Base-by-base conservation (phyloP, 2,797 vertebrate genomes). In the Semaprochilodus insignis region DNA sequence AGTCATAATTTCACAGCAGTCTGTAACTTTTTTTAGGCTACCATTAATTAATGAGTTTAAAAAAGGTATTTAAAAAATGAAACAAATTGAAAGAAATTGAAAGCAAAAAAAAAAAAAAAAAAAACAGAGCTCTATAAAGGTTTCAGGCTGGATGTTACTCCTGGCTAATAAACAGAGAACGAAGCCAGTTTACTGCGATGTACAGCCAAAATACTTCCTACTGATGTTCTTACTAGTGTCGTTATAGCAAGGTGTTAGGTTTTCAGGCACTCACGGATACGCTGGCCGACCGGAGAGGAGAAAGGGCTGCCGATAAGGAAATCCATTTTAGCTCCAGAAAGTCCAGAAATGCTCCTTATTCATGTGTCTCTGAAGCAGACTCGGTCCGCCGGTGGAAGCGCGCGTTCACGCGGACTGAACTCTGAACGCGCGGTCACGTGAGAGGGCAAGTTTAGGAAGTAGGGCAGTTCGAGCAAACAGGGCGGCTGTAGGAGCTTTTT, bases 241-340 rank as follows among this genome's bases (percentile, higher is more conserved):
- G 8, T 48, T 48, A 48, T 8, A 13, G 8, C 8, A 13, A 48
- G 10, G 44, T 48, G 44, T 11, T 48, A 40, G 40, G 40, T 2
- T 44, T 48, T 11, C 16, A 59, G 27, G 73, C 72, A 92, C 93
- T 93, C 81, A 96, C 95, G 94, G 84, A 96, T 93, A 84, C 92
- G 93, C 84, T 96, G 95, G 2, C 95, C 95, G n/a, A 96, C 95
- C 5, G 93, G 93, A 72, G 94, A 92, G 8, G 94, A 92, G 81
- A 94, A 95, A 0, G 93, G 89, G 83, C 88, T 94, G 77, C 92
- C 93, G 21, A 93, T 88, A 2, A 96, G 89, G 83, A 93, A 95
- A 82, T 96, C 95, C 87, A 95, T 94, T 21, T 72, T 44, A 75
- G 16, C 17, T 21, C 40, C 65, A 40, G 16, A 67, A 65, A 65